Evolutionary conservation across 2,888 invertebrate genomes (phyloP).

Genomic region (Agrotis exclamationis): DNA sequence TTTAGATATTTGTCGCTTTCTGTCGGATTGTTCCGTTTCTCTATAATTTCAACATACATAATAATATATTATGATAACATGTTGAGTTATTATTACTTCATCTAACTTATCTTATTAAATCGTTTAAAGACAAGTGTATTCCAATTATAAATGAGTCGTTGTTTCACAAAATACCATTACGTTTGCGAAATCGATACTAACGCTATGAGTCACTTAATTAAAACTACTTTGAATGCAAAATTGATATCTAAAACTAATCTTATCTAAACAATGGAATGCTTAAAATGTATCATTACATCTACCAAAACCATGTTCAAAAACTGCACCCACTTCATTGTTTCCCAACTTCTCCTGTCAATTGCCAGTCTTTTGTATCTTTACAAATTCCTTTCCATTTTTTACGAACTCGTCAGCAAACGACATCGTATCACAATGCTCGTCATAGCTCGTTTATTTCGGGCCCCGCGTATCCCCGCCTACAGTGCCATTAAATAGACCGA

Average conservation of each 20-base stretch:
- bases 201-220: conserved; percentile 54
- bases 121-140: neutral
- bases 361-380: conserved; percentile 14
- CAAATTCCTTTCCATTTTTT: conserved; percentile 35
- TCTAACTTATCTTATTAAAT: neutral
- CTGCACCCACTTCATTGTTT: conserved; percentile 1
- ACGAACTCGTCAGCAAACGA: conserved; percentile 51
- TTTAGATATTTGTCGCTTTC: conserved; percentile 31
- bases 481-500: conserved; percentile 84
- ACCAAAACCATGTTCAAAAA: neutral
- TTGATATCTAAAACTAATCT: conserved; percentile 16
- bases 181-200: conserved; percentile 24
- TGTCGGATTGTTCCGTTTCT: neutral
- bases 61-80: neutral
- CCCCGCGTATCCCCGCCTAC: conserved; percentile 75
- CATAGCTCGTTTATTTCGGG: conserved; percentile 66
- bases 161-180: conserved; percentile 16
- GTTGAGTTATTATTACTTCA: conserved; percentile 18
- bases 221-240: conserved; percentile 31
- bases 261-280: conserved; percentile 9
- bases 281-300: neutral
- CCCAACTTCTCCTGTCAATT: neutral
- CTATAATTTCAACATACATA: conserved; percentile 1
- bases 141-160: conserved; percentile 8
- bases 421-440: conserved; percentile 44